Evolutionary conservation across 2,888 invertebrate genomes (phyloP).

Genomic region (Calliopum simillimum): DNA sequence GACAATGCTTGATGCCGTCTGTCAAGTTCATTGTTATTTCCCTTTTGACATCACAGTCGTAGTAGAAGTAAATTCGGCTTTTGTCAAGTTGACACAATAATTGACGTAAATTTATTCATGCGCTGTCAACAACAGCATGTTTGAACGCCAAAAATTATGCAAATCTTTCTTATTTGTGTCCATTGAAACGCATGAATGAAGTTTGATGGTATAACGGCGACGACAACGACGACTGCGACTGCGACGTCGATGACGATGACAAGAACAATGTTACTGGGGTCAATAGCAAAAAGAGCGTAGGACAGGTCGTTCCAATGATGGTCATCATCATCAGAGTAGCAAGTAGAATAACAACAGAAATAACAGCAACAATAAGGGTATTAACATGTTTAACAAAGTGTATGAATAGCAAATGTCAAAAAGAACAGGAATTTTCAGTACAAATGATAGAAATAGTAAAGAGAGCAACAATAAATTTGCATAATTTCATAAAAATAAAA

Average conservation of each 20-base stretch:
- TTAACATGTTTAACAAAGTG: neutral
- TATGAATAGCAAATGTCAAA: neutral
- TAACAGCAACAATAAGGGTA: neutral
- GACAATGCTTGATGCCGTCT: no score
- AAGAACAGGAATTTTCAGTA: neutral
- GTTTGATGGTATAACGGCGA: neutral
- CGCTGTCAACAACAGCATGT: neutral
- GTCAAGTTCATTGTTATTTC: neutral
- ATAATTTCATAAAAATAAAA: neutral
- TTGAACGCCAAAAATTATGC: conserved; percentile 16
- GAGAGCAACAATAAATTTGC: neutral
- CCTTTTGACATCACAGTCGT: neutral
- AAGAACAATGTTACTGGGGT: no score
- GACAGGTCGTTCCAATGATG: neutral
- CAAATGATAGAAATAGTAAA: neutral
- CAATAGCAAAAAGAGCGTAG: neutral
- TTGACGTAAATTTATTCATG: conserved; percentile 27
- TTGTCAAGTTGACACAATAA: conserved; percentile 20
- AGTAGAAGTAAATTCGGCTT: conserved; percentile 5
- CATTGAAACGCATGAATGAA: conserved; percentile 16
- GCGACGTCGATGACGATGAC: neutral
- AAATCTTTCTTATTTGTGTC: conserved; percentile 20
- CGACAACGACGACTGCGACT: no score
- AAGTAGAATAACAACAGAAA: neutral
- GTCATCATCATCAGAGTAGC: neutral